phyloP scores from a whole-genome alignment of 2,113 vertebrate genomes.

The Egretta garzetta region DNA sequence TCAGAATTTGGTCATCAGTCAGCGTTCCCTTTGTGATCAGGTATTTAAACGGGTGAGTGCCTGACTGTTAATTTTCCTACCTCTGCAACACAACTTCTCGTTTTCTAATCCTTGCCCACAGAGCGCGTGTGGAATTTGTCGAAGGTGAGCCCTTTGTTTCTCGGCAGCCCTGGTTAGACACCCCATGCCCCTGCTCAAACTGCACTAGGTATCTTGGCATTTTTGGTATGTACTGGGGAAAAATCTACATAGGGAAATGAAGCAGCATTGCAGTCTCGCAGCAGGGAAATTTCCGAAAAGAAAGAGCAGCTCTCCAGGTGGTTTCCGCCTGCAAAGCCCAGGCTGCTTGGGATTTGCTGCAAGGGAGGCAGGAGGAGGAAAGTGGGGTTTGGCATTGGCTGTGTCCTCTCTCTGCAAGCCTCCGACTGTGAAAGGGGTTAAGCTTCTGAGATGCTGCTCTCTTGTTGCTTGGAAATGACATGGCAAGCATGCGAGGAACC shows the following conservation, averaged over 20 bases:
- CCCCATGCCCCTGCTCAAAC: not conserved
- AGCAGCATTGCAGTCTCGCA: not conserved
- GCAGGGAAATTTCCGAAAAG: not conserved
- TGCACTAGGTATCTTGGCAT: not conserved
- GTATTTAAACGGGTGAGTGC: not conserved
- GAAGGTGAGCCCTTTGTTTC: not conserved
- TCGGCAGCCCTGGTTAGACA: not conserved
- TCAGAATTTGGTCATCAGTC: not conserved
- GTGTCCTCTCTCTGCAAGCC: not conserved
- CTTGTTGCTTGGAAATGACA: constrained; percentile 49
- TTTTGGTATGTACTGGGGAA: not conserved
- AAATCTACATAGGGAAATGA: not conserved
- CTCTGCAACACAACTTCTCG: not conserved
- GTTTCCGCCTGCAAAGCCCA: not conserved
- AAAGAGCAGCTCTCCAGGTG: not conserved
- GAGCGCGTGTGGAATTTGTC: not conserved
- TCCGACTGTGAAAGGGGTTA: constrained; percentile 10
- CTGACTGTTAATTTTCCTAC: not conserved
- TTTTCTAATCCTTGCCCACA: not conserved
- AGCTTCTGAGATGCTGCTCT: not conserved
- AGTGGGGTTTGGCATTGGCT: not conserved
- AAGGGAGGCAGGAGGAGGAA: not conserved
- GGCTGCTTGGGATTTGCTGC: not conserved
- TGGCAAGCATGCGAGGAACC: not conserved
- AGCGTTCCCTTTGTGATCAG: not conserved